These are phyloP conservation scores for Phaethornis superciliosus DNA, from an alignment of 2,113 vertebrate species.

Conservation along the genomic window DNA sequence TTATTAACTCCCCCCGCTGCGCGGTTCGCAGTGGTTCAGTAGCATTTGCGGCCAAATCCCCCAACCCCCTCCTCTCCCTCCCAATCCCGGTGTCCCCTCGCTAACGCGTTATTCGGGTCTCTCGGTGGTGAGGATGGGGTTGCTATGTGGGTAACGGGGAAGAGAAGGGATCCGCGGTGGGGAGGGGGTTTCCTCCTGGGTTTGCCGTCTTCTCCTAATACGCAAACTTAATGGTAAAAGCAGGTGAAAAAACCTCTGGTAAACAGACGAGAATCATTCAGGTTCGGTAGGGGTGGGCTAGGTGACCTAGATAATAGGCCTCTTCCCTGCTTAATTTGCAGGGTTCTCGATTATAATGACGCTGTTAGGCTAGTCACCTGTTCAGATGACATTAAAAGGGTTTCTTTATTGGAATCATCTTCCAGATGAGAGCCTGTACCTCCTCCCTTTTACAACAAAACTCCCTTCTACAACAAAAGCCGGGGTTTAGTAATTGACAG, in stretches of 20 bases:
- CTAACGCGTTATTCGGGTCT: no score
- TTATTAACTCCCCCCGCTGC: not conserved
- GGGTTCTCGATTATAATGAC: not conserved
- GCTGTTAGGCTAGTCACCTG: conserved; percentile 34
- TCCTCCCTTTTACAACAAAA: no score
- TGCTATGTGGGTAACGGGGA: not conserved
- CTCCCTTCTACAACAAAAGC: not conserved
- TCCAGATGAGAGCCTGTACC: not conserved
- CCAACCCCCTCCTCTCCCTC: not conserved
- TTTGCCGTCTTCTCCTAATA: not conserved
- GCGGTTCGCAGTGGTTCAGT: not conserved
- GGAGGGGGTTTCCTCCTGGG: not conserved
- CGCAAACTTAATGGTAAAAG: not conserved
- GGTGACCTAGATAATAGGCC: conserved; percentile 54
- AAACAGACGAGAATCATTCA: not conserved
- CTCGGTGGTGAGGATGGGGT: not conserved
- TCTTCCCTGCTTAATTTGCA: conserved; percentile 45
- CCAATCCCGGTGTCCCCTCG: not conserved
- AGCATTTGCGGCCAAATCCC: not conserved
- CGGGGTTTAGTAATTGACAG: not conserved
- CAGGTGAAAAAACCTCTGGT: not conserved
- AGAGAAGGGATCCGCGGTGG: not conserved
- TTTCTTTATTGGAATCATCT: conserved; percentile 1
- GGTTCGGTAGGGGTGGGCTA: conserved; percentile 24
- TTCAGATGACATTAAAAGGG: conserved; percentile 25